phyloP scores from a whole-genome alignment of 2,888 invertebrate species.

The Metalampra italica region DNA sequence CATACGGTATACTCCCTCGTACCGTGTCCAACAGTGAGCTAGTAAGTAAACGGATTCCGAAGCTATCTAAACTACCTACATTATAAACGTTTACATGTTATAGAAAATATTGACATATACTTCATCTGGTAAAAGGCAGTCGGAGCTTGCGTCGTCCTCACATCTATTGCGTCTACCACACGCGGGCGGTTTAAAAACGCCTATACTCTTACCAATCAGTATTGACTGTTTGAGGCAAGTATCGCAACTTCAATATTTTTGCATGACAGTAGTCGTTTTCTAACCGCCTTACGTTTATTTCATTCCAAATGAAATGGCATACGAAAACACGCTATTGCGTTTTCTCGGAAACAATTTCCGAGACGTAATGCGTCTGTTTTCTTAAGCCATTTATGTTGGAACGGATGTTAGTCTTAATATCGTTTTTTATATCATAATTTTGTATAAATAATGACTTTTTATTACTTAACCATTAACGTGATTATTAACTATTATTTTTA shows the following conservation, averaged over 20 bases:
- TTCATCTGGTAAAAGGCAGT: constrained; percentile 62
- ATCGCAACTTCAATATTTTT: too few relatives aligned
- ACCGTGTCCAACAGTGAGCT: constrained; percentile 53
- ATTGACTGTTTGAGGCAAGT: neutral
- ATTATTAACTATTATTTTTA: constrained; percentile 68
- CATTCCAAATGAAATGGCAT: too few relatives aligned
- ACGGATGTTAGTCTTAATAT: neutral
- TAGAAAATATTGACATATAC: constrained; percentile 72
- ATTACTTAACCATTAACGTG: constrained; percentile 64
- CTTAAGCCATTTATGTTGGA: too few relatives aligned
- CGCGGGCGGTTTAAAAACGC: constrained; percentile 4
- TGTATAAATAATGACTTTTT: constrained; percentile 65
- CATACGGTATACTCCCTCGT: constrained; percentile 37
- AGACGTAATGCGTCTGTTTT: too few relatives aligned
- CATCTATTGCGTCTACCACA: constrained; percentile 45
- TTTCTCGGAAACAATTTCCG: too few relatives aligned
- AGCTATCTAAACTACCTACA: constrained; percentile 67
- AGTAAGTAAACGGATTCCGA: constrained; percentile 61
- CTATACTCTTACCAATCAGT: neutral
- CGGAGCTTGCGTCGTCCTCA: constrained; percentile 57
- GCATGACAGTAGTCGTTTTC: neutral
- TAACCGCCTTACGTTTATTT: neutral
- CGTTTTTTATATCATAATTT: constrained; percentile 23
- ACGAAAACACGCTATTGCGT: too few relatives aligned
- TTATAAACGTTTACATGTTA: constrained; percentile 64